Base-by-base conservation (phyloP, 2,888 invertebrate genomes). In the Nomada hirtipes region DNA sequence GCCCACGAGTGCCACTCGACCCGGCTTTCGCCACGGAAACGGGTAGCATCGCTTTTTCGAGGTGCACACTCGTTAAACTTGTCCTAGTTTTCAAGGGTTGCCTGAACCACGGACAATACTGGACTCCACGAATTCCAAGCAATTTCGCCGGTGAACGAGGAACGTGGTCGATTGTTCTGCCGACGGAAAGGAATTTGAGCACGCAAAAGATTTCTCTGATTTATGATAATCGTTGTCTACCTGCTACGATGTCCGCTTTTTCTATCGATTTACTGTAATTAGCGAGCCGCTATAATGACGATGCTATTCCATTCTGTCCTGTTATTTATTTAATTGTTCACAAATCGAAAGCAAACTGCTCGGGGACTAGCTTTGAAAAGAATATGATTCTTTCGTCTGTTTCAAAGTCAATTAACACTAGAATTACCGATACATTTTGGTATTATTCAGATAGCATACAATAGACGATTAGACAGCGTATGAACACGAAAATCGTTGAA, bases 11-110 rank as follows among this genome's bases (percentile, higher is more conserved):
- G 53, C 75, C 71, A 83, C 88, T 88, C 86, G 89, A 89, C 84
- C 86, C 73, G 80, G 81, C 83, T 85, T 82, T 83, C 61, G 73
- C 81, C 79, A 76, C 47, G 53, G 72, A 80, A 81, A 72, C 57
- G 83, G 65, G 80, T 80, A 83, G 87, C 80, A 78, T 73, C 42
- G 81, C 81, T 86, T 86, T 88, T 80, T 84, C 67, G 79, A 70
- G 71, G 78, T 36, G 36, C 36, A 36, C 61, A 83, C 84, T 89
- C 85, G 87, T 88, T 89, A 84, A 86, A 83, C 89, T 88, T 85
- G 90, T 83, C 87, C 90, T 78, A 90, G 86, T 89, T 90, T 88
- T 82, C 84, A 67, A 79, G 79, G 71, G 68, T 63, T 75, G 70
- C 76, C 82, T 75, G 83, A 85, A 76, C 76, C 64, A 23, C 64